Base-by-base conservation (phyloP, 2,888 invertebrate genomes). In the Aradus depressus region DNA sequence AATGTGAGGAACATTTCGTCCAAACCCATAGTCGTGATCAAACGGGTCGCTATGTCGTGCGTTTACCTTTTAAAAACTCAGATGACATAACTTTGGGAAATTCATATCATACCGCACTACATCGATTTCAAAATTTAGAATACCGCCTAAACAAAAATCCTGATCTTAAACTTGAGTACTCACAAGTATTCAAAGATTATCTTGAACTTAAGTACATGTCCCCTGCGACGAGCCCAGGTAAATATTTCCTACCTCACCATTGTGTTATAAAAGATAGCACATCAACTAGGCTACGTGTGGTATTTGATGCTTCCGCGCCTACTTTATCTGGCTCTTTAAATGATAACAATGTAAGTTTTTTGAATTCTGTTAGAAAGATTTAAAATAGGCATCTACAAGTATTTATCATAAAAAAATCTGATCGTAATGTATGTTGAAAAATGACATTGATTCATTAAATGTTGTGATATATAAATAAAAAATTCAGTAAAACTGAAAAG, bases 241-340 rank as follows among this genome's bases (percentile, higher is more conserved):
- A 39, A 14, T 38, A 25, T 22, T 47, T 47, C 37, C 47, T 47
- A 12, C 47, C 47, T 18, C 25, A 47, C 23, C 47, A 47, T 21
- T 32, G 25, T n/a, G 47, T 35, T n/a, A 12, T 47, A 3, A 21
- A 26, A 39, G 37, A 48, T 48, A 37, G 14, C 1, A 35, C 14
- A 16, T 37, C 37, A 14, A 37, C 37, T 8, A 16, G 26, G 10
- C 38, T 41, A 4, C 4, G 41, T 18, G 41, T 49, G 6, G 49
- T 49, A 26, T 49, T 49, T 12, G 28, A 49, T 16, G 25, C 39
- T 14, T 49, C 49, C n/a, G 12, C 28, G 1, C 4, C 10, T 25
- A 21, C 49, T 3, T 25, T 23, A 21, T 3, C 35, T 16, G 41
- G 49, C 2, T 49, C 49, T 4, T 28, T 49, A 21, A 41, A 39